A percentile compares a stretch with the other conserved stretches of the same genome.
Evolutionary conservation across 2,113 vertebrate species (phyloP).

Genomic region (Grus americana): DNA sequence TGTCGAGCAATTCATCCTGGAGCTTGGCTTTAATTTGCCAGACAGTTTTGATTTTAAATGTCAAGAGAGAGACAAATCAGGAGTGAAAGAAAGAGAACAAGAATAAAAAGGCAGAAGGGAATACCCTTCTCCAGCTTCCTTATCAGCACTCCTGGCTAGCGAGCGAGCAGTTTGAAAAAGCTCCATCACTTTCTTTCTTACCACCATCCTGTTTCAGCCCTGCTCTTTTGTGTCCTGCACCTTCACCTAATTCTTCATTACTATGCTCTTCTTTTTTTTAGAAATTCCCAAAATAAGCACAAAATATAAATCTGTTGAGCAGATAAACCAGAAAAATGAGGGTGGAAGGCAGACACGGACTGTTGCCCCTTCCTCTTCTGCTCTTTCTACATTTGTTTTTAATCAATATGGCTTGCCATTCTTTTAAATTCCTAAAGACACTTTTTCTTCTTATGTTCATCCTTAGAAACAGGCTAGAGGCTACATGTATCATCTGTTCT

Average conservation of each 20-base stretch:
- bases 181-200: neutral
- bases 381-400: neutral
- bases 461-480: neutral
- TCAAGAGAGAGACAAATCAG: neutral
- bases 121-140: neutral
- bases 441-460: neutral
- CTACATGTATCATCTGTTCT: neutral
- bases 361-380: neutral
- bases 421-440: neutral
- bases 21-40: neutral
- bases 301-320: neutral
- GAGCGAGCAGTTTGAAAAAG: neutral
- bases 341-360: neutral
- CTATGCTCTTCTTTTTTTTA: neutral
- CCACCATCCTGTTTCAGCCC: neutral
- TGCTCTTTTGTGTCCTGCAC: neutral
- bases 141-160: neutral
- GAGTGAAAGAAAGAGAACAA: neutral
- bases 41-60: neutral
- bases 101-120: neutral
- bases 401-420: neutral
- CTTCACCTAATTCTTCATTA: neutral
- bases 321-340: neutral
- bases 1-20: neutral
- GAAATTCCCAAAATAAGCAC: neutral